phyloP scores from a whole-genome alignment of 37 sponge, comb jelly and placozoan genomes.

The Theonella swinhoei region DNA sequence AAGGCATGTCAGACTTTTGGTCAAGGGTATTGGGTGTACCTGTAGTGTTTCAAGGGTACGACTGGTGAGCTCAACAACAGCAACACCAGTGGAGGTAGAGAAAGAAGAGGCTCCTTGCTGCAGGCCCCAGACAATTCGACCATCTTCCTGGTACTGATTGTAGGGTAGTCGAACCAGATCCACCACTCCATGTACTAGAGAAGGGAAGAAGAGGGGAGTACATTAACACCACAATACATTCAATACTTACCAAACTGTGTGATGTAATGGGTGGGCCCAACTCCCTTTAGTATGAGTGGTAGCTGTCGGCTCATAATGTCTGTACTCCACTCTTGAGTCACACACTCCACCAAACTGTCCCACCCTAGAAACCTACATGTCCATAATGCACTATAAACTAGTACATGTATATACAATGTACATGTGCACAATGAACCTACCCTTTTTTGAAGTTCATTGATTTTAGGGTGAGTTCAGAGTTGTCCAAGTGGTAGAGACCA shows the following conservation, averaged over 20 bases:
- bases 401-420: too few relatives aligned
- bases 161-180: conserved; percentile 92
- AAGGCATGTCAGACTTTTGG: too few relatives aligned
- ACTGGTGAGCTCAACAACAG: conserved; percentile 85
- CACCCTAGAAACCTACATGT: conserved; percentile 74
- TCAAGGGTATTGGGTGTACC: conserved; percentile 38
- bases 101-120: conserved; percentile 93
- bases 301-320: conserved; percentile 84
- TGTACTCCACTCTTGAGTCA: conserved; percentile 64
- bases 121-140: conserved; percentile 89
- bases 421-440: conserved; percentile 23
- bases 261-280: conserved; percentile 92
- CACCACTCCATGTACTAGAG: conserved; percentile 77
- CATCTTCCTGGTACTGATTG: conserved; percentile 97
- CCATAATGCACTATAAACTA: not conserved
- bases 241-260: conserved; percentile 80
- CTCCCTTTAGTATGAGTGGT: conserved; percentile 85
- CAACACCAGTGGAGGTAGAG: conserved; percentile 86
- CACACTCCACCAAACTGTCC: conserved; percentile 72
- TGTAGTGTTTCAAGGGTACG: conserved; percentile 78
- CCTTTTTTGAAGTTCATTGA: conserved; percentile 77
- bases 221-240: not conserved
- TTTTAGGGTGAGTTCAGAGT: conserved; percentile 85
- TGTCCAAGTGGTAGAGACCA: conserved; percentile 87
- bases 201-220: not conserved